phyloP scores from a whole-genome alignment of 2,888 invertebrate species.

The Galerucella nymphaeae region DNA sequence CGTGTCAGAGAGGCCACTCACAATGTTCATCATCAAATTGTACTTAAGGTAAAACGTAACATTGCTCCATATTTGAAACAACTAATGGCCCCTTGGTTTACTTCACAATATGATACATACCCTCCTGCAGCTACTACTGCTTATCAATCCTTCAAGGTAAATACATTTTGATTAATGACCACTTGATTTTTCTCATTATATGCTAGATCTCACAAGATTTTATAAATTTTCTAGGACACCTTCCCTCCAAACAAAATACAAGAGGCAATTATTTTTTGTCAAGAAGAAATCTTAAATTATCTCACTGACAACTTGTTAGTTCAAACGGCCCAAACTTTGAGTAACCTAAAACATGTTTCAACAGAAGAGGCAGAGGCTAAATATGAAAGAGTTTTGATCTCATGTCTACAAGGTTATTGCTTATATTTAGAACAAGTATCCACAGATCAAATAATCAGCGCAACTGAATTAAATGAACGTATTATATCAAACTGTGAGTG shows the following conservation, averaged over 20 bases:
- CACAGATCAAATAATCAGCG: conserved; percentile 66
- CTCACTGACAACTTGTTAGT: conserved; percentile 77
- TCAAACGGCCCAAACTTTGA: conserved; percentile 69
- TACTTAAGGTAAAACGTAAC: conserved; percentile 76
- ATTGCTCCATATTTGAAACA: conserved; percentile 83
- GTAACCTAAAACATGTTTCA: conserved; percentile 67
- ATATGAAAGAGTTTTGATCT: conserved; percentile 73
- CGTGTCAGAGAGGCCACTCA: conserved; percentile 85
- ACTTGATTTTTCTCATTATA: too few relatives aligned
- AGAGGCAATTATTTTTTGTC: conserved; percentile 85
- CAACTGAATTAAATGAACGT: conserved; percentile 60
- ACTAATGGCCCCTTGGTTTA: conserved; percentile 86
- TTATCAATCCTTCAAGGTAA: conserved; percentile 72
- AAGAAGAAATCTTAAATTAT: conserved; percentile 80
- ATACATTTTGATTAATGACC: conserved; percentile 5
- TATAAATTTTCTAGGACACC: conserved; percentile 69
- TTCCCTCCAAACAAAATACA: conserved; percentile 83
- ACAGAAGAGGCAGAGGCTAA: conserved; percentile 77
- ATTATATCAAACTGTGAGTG: conserved; percentile 62
- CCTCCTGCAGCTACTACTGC: conserved; percentile 85
- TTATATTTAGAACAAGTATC: conserved; percentile 72
- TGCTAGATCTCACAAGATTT: not conserved
- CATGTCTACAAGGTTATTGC: conserved; percentile 75
- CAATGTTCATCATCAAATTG: conserved; percentile 77
- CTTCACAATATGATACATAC: conserved; percentile 86